Conservation (phyloP, 2,888 invertebrate genomes). For the Thalpophila matura region DNA sequence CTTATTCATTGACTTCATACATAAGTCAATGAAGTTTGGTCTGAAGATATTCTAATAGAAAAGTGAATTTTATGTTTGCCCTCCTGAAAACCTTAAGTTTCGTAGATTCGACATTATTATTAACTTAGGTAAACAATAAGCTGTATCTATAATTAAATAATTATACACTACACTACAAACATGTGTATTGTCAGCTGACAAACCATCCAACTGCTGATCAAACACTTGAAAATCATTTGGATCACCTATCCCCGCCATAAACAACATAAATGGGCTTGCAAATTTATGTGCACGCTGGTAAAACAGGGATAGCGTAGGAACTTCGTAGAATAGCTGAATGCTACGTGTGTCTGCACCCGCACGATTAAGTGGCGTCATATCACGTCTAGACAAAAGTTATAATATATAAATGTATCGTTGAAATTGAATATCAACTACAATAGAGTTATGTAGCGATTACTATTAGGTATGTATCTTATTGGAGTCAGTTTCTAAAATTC, state of each 20-base stretch:
- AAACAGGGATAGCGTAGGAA: slow-evolving; percentile 24
- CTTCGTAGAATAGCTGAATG: slow-evolving; percentile 21
- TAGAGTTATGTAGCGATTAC: too few species aligned
- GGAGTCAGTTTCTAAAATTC: too few species aligned
- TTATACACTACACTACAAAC: not conserved
- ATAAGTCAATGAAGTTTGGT: too few species aligned
- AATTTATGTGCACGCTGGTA: slow-evolving; percentile 38
- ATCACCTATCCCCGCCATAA: slow-evolving; percentile 40
- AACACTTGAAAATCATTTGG: slow-evolving; percentile 34
- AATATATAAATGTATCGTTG: not conserved
- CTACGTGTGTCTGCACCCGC: not conserved
- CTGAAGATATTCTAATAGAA: too few species aligned
- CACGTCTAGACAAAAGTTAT: slow-evolving; percentile 22
- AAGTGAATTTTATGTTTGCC: too few species aligned
- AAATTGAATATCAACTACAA: not conserved
- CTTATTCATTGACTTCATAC: too few species aligned
- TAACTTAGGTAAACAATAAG: too few species aligned
- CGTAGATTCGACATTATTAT: too few species aligned
- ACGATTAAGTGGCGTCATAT: slow-evolving; percentile 5
- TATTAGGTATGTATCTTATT: too few species aligned
- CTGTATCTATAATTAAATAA: too few species aligned
- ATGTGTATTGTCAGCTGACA: not conserved
- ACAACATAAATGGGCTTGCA: slow-evolving; percentile 42
- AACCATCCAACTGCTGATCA: slow-evolving; percentile 32
- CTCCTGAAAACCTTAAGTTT: too few species aligned